A percentile compares a stretch with the other conserved stretches of the same genome.
Evolutionary conservation across 2,113 vertebrate genomes (phyloP).

Genomic region (Oncorhynchus mykiss): DNA sequence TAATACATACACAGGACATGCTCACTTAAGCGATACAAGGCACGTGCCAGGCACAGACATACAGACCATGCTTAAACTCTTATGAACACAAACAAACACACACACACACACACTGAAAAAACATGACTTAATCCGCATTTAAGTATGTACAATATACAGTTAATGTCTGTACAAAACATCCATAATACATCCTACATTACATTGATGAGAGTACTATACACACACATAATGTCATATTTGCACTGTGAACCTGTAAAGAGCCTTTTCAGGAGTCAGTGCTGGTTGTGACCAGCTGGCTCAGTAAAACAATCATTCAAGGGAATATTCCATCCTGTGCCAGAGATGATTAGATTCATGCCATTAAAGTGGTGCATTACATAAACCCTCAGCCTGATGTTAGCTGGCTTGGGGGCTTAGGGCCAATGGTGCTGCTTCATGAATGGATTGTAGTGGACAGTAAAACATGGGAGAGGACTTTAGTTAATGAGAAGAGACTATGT

Average conservation of each 20-base stretch:
- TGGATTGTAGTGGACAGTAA: background rate
- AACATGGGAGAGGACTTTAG: background rate
- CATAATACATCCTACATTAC: too few species aligned
- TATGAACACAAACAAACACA: too few species aligned
- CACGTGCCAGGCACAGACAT: too few species aligned
- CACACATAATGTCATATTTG: background rate
- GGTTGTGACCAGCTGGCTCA: background rate
- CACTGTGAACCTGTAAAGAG: background rate
- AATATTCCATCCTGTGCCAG: slow-evolving; percentile 4
- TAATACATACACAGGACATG: too few species aligned
- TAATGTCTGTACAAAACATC: too few species aligned
- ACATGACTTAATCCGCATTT: too few species aligned
- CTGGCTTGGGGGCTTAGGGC: background rate
- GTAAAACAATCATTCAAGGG: slow-evolving; percentile 7
- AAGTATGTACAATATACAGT: too few species aligned
- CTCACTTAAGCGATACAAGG: too few species aligned
- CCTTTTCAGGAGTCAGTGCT: background rate
- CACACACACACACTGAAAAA: too few species aligned
- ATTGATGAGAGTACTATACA: too few species aligned
- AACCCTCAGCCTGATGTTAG: background rate
- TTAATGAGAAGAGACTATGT: background rate
- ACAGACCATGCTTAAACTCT: too few species aligned
- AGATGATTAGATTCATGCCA: slow-evolving; percentile 20
- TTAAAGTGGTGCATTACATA: slow-evolving; percentile 3
- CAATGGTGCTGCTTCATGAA: background rate